Evolutionary conservation across 2,113 vertebrate genomes (phyloP), one percentile per base, ranked within the genome.

Genomic region (Hylia prasina): DNA sequence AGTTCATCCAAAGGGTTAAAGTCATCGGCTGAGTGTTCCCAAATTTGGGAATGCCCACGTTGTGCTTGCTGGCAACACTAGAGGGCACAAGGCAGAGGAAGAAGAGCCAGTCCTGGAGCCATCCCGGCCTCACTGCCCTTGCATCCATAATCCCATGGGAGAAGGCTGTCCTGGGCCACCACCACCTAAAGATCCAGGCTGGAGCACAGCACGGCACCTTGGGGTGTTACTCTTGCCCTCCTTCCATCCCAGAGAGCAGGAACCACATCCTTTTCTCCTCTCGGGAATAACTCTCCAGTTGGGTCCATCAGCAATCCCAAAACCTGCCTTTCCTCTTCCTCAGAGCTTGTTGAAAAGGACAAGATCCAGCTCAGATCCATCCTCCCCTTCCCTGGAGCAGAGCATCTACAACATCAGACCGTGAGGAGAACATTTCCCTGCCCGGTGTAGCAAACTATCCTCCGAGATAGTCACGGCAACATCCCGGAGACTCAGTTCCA

Each of bases 81-180:
- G 94, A 96, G 77, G 89, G 91, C 83, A 93, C 28, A 39, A 75
- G 50, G 83, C 39, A 61, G 87, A 93, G 84, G 56, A 40, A 85
- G 68, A 88, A 81, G 35, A 58, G 7, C n/a, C 60, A 63, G 24
- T 27, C 4, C 69, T 18, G 56, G 35, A 24, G 35, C 24, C 35
- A 47, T 44, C 86, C 84, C 10, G 19, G 45, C n/a, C 53, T 68
- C 61, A 18, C 31, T 31, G 15, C 16, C 60, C 57, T 60, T 7
- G 13, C 31, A 48, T 23, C 76, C 68, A 60, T 5, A 33, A 17
- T 22, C 31, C 64, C 40, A 8, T 7, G 35, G 73, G 35, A 82
- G 31, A 78, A 92, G 60, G 60, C 24, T 40, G 24, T 16, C 35
- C 28, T 2, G 33, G n/a, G 25, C 21, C 51, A 45, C 11, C 73